Base-by-base conservation (phyloP, 2,888 invertebrate genomes). In the Hirtodrosophila confusa region DNA sequence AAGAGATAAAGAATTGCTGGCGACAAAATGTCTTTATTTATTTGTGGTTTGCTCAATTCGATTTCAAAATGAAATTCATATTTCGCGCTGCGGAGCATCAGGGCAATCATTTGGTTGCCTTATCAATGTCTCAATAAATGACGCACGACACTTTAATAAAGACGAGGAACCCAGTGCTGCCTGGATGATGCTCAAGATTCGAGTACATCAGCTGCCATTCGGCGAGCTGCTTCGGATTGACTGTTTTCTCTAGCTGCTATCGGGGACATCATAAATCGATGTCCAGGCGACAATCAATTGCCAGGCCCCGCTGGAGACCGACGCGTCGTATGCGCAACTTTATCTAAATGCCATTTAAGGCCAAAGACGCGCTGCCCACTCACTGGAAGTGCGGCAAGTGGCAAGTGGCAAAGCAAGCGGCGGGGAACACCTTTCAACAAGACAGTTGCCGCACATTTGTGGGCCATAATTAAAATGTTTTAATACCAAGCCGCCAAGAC, bases 401-500 rank as follows among this genome's bases (percentile, higher is more conserved):
- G 41, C 69, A 62, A 17, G 33, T 11, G 47, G 54, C 55, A 57
- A 9, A 33, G 45, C 49, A 60, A n/a, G 41, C 11, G 40, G 45
- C 65, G 40, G 24, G 35, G 45, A 71, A 83, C 67, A 75, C 76
- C 78, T 78, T 69, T 71, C 78, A 72, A 75, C 65, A 62, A 64
- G 68, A 67, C 73, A 61, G 65, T 77, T 75, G 72, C 57, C 36
- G 57, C 63, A 73, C 65, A 75, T 78, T 80, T 69, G 72, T 69
- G 83, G 67, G 60, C 82, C 86, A 89, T 89, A 89, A 89, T 89
- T 89, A 89, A 89, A 89, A 89, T 89, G 89, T 89, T 89, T 80
- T 86, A 74, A 78, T 77, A 24, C 51, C 31, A 17, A 17, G 17
- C 17, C 17, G 2, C 12, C 39, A 36, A 51, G 40, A 54, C 51